phyloP scores from a whole-genome alignment of 2,797 vertebrate genomes.

The Glossophaga mutica region DNA sequence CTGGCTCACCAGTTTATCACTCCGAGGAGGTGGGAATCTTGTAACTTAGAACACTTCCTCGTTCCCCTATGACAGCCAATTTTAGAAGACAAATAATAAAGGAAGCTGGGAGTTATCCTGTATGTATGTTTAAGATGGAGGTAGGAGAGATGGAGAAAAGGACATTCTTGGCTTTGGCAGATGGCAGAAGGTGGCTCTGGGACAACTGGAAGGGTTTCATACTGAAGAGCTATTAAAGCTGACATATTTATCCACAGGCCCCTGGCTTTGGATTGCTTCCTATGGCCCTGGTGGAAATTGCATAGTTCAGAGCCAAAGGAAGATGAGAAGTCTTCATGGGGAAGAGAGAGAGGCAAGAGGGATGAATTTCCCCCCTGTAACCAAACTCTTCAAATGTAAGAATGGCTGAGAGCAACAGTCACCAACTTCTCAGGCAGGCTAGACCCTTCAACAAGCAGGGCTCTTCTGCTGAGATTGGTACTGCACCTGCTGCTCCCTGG shows the following conservation, averaged over 20 bases:
- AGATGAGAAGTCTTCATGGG: not conserved
- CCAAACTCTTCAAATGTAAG: not conserved
- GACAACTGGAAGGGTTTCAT: constrained; percentile 46
- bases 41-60: not conserved
- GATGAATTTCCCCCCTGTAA: not conserved
- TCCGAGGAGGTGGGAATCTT: constrained; percentile 6
- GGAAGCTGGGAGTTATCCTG: not conserved
- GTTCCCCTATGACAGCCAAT: not conserved
- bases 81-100: constrained; percentile 59
- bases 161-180: constrained; percentile 44
- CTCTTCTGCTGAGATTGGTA: not conserved
- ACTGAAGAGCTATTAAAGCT: constrained; percentile 57
- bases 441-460: not conserved
- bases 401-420: not conserved
- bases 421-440: not conserved
- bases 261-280: constrained; percentile 53
- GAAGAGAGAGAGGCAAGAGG: not conserved
- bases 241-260: constrained; percentile 64
- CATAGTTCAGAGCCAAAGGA: constrained; percentile 55
- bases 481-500: not conserved
- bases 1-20: not conserved
- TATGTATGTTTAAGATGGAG: constrained; percentile 17
- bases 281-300: constrained; percentile 33
- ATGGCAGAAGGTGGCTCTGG: constrained; percentile 59
- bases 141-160: constrained; percentile 19